These are phyloP conservation scores for Beaufortia kweichowensis DNA, from an alignment of 2,113 vertebrate genomes.

Conservation along the genomic window DNA sequence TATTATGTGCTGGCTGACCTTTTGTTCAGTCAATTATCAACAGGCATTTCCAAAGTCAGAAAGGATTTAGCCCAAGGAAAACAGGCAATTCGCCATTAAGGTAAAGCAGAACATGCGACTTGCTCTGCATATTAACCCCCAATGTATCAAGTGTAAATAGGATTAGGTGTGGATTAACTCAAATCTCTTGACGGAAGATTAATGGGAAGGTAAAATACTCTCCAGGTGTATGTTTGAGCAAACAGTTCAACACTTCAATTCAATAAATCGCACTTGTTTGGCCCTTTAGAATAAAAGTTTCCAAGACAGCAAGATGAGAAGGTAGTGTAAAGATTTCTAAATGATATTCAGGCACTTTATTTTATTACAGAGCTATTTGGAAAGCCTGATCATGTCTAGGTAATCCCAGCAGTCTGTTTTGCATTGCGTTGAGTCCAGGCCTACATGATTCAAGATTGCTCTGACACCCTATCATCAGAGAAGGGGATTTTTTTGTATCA, in stretches of 20 bases:
- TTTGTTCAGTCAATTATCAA: slow-evolving; percentile 58
- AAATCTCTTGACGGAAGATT: slow-evolving; percentile 38
- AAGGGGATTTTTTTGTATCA: no score
- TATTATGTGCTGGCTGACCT: slow-evolving; percentile 61
- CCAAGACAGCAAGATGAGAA: background rate
- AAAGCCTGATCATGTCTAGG: no score
- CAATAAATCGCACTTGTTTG: background rate
- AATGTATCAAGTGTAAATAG: slow-evolving; percentile 40
- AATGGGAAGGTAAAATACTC: slow-evolving; percentile 14
- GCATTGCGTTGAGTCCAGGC: no score
- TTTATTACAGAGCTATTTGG: no score
- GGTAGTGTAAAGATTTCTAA: background rate
- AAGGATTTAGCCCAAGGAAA: slow-evolving; percentile 24
- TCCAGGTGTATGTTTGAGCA: slow-evolving; percentile 29
- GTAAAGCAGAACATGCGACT: background rate
- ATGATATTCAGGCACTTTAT: background rate
- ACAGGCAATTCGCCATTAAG: background rate
- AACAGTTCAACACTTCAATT: background rate
- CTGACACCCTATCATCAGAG: no score
- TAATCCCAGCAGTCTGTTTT: no score
- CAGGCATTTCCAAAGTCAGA: slow-evolving; percentile 55
- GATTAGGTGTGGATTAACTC: slow-evolving; percentile 40
- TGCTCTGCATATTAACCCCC: background rate
- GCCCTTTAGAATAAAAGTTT: background rate
- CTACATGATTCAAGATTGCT: no score